Evolutionary conservation across 2,888 invertebrate genomes (phyloP).

Genomic region (Allacma fusca): DNA sequence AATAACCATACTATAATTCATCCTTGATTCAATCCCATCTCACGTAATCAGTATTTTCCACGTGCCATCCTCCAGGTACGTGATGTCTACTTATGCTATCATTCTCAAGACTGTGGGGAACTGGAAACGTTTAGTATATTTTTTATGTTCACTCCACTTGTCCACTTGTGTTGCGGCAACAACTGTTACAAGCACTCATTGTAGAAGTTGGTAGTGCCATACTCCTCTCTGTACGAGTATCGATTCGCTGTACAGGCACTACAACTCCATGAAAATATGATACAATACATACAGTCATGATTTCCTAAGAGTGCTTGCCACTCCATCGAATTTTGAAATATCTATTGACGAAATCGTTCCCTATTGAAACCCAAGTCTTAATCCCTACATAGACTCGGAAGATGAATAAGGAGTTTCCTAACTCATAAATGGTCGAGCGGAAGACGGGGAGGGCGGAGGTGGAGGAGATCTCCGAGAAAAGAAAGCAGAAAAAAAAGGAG

Average conservation of each 20-base stretch:
- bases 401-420: no score
- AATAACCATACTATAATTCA: background rate
- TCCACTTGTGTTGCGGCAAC: no score
- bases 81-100: slow-evolving; percentile 1
- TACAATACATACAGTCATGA: no score
- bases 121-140: background rate
- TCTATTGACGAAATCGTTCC: background rate
- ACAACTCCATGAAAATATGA: no score
- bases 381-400: no score
- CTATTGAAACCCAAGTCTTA: background rate
- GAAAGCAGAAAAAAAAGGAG: background rate
- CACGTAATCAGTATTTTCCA: slow-evolving; percentile 26
- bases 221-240: no score
- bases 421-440: no score
- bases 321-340: background rate
- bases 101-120: background rate
- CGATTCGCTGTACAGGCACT: no score
- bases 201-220: no score
- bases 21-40: slow-evolving; percentile 21
- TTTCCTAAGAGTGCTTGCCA: background rate
- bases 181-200: no score
- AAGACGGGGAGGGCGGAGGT: background rate
- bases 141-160: no score
- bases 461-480: background rate
- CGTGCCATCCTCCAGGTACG: background rate